These are phyloP conservation scores for Barypeithes pellucidus DNA, from an alignment of 2,888 invertebrate genomes.

Conservation along the genomic window DNA sequence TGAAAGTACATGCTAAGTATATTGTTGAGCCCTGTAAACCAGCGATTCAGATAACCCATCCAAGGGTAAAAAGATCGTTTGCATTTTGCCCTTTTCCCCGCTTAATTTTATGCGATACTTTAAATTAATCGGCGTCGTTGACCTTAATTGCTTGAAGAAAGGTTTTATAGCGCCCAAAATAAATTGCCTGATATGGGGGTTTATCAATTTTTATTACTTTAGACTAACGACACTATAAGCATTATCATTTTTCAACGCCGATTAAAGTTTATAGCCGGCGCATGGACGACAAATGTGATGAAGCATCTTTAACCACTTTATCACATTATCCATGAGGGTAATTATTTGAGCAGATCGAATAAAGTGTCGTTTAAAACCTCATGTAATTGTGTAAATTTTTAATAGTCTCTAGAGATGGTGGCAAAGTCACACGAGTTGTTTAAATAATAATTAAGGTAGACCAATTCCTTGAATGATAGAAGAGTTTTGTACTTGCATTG, in stretches of 20 bases:
- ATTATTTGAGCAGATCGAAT: no score
- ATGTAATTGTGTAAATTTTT: no score
- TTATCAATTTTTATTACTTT: constrained; percentile 14
- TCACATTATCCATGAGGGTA: no score
- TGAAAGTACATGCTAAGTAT: no score
- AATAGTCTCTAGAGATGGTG: no score
- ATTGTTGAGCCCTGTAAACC: neutral
- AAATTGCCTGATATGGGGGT: constrained; percentile 16
- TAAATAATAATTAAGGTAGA: no score
- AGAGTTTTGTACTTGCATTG: no score
- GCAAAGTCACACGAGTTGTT: no score
- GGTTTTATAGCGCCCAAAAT: constrained; percentile 15
- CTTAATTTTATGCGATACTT: constrained; percentile 20
- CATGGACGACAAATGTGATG: no score
- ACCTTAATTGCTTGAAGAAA: constrained; percentile 16
- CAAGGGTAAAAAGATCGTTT: constrained; percentile 5
- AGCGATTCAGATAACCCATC: neutral
- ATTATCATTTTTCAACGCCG: neutral
- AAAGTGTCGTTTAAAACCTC: no score
- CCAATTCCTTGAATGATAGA: no score
- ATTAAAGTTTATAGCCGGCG: neutral
- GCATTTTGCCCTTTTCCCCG: constrained; percentile 12
- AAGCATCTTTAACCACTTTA: no score
- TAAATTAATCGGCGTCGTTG: constrained; percentile 16
- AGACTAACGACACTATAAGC: neutral